Evolutionary conservation across 2,113 vertebrate species (phyloP), one percentile per base, ranked within the genome.

Genomic region (Cyphomyrus discorhynchus): DNA sequence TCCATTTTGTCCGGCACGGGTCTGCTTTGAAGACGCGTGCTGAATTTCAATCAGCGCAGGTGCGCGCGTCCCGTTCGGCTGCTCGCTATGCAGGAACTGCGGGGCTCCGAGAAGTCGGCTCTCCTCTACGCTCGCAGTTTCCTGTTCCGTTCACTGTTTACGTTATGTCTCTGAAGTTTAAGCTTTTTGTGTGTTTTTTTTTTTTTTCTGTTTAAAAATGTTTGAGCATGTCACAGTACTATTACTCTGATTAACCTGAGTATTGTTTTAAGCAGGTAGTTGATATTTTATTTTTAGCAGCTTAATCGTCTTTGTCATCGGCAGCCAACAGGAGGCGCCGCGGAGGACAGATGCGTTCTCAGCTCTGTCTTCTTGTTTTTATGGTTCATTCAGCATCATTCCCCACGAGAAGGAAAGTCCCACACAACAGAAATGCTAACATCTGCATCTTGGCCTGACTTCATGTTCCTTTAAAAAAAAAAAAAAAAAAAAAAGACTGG

Each of bases 21-120:
- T 52, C 85, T 52, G 56, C 53, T 88, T 66, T 42, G 35, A 66
- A 27, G 56, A 5, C n/a, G 53, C 46, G 35, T 45, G 86, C 52
- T 24, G 85, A 86, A 86, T 86, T 53, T 86, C 82, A 85, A 85
- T 85, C 82, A 49, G 82, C 19, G 42, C 82, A 86, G 83, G 83
- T 31, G 6, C 13, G 13, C 9, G 74, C 5, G 35, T 80, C 74
- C 35, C 13, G 1, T 80, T 19, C 4, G 1, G 35, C 74, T 19
- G 15, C 74, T 42, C 13, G 82, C 39, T 3, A 24, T 27, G 8
- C 17, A 47, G 82, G 24, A 84, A 84, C 13, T 2, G 82, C 46
- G 82, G 21, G 21, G 2, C 35, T 24, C 5, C 13, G 4, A 42
- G 35, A 39, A 3, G 77, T 9, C 2, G 77, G 24, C 46, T 53